Conservation (phyloP, 1,140 invertebrate genomes). For the Drosophila eugracilis region DNA sequence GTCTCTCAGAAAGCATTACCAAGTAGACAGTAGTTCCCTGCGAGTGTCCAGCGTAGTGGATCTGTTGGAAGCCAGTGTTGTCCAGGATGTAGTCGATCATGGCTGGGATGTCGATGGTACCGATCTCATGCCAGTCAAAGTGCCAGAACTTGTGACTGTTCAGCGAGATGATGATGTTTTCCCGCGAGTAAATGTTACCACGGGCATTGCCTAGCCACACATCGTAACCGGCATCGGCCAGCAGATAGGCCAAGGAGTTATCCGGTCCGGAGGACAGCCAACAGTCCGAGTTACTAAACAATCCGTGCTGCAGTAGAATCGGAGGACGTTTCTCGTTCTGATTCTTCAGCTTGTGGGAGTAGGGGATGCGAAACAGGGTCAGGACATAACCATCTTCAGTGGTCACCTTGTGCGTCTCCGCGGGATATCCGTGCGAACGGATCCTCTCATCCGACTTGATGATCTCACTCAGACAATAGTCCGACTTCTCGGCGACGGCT, state of each 20-base stretch:
- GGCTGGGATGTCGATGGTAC: slow-evolving; percentile 88
- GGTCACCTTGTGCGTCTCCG: slow-evolving; percentile 51
- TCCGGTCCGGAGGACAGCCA: slow-evolving; percentile 61
- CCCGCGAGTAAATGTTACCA: slow-evolving; percentile 88
- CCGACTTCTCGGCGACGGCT: slow-evolving; percentile 33
- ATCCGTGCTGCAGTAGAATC: slow-evolving; percentile 65
- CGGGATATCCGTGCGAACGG: slow-evolving; percentile 64
- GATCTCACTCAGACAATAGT: slow-evolving; percentile 41
- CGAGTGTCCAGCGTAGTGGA: slow-evolving; percentile 85
- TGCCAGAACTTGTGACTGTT: slow-evolving; percentile 82
- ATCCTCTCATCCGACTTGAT: slow-evolving; percentile 58
- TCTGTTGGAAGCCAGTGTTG: slow-evolving; percentile 83
- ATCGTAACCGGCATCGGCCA: slow-evolving; percentile 89
- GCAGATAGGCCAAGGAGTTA: slow-evolving; percentile 85
- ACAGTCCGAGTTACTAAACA: slow-evolving; percentile 79
- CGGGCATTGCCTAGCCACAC: slow-evolving; percentile 91
- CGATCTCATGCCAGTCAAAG: slow-evolving; percentile 90
- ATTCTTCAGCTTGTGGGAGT: slow-evolving; percentile 65
- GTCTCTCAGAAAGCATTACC: slow-evolving; percentile 85
- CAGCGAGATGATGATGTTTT: slow-evolving; percentile 85
- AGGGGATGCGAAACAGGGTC: slow-evolving; percentile 70
- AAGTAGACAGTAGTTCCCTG: slow-evolving; percentile 87
- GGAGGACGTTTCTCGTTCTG: slow-evolving; percentile 37
- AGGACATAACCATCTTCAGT: slow-evolving; percentile 67
- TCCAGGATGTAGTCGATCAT: slow-evolving; percentile 88